Base-by-base conservation (phyloP, 2,113 vertebrate species). In the Aplodontia rufa region DNA sequence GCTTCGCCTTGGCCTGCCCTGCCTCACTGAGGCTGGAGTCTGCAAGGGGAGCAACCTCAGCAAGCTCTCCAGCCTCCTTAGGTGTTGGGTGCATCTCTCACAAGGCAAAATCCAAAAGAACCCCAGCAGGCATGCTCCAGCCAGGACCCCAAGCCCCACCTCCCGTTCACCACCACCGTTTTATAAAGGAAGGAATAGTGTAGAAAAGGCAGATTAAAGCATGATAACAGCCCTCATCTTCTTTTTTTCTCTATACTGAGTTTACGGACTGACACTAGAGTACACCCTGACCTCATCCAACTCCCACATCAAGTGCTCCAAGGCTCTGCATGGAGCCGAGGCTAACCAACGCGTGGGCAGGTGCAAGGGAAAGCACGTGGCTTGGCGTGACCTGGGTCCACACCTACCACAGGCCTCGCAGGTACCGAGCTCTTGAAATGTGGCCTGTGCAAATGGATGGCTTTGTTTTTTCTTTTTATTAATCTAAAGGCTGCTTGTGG, bases 281-380 rank as follows among this genome's bases (percentile, higher is more conserved):
- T 8, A 0, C 12, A 13, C 7, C 3, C 32, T 47, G 51, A n/a
- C 1, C 26, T 22, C 11, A 42, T 19, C 51, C 55, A 45, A 9
- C 10, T 17, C 40, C 22, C 51, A 22, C 7, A 35, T 66, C 7
- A 1, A 17, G 30, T 7, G 47, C 47, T n/a, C 51, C 26, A 60
- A 60, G 24, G 55, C 28, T 17, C 49, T 19, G 9, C 35, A 19
- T 11, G 53, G 75, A 28, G 81, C 71, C 49, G 32, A 7, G 10
- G 75, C 8, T 28, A 19, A 47, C 14, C 55, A 2, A 4, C n/a
- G n/a, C n/a, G n/a, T n/a, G n/a, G n/a, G n/a, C n/a, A n/a, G n/a
- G n/a, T n/a, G n/a, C n/a, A n/a, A n/a, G n/a, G n/a, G n/a, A n/a
- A n/a, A n/a, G n/a, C n/a, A n/a, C n/a, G n/a, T n/a, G n/a, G n/a